Evolutionary conservation across 1,140 invertebrate species (phyloP), one percentile per base, ranked within the genome.

Genomic region (Cephus cinctus): DNA sequence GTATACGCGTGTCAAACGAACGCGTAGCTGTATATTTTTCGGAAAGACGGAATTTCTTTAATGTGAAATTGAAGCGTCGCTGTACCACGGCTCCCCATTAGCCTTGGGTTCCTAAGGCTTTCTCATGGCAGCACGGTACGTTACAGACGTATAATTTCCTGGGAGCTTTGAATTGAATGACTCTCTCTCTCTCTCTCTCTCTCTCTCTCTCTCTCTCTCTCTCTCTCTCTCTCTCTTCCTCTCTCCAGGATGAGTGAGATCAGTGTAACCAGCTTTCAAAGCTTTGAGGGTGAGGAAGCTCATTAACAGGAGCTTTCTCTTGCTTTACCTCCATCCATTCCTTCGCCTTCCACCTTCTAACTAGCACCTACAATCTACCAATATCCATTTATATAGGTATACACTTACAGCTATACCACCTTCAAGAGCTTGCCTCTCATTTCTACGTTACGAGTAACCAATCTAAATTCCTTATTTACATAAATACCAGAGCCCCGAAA

Each of bases 91-190:
- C n/a, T n/a, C n/a, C n/a, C n/a, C n/a, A n/a, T n/a, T n/a, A n/a
- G n/a, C n/a, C n/a, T n/a, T n/a, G n/a, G n/a, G n/a, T n/a, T n/a
- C n/a, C n/a, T n/a, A n/a, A n/a, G n/a, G n/a, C n/a, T n/a, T n/a
- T n/a, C n/a, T n/a, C n/a, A n/a, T n/a, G n/a, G n/a, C n/a, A n/a
- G n/a, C n/a, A n/a, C n/a, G n/a, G n/a, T n/a, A n/a, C n/a, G n/a
- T n/a, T n/a, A 69, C 67, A 69, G 70, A 73, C 65, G 69, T 74
- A 73, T 73, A 73, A 75, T 75, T 75, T 74, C 65, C 64, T 62
- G 56, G 57, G 59, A 65, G 61, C 67, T 69, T 69, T 68, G 67
- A 73, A 71, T 72, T 59, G 63, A 65, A 68, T 61, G 59, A 48
- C 49, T 61, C 49, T 65, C 43, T 57, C 61, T 59, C 54, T 48